Evolutionary conservation across 2,113 vertebrate genomes (phyloP), one percentile per base, ranked within the genome.

Genomic region (Hipposideros armiger): DNA sequence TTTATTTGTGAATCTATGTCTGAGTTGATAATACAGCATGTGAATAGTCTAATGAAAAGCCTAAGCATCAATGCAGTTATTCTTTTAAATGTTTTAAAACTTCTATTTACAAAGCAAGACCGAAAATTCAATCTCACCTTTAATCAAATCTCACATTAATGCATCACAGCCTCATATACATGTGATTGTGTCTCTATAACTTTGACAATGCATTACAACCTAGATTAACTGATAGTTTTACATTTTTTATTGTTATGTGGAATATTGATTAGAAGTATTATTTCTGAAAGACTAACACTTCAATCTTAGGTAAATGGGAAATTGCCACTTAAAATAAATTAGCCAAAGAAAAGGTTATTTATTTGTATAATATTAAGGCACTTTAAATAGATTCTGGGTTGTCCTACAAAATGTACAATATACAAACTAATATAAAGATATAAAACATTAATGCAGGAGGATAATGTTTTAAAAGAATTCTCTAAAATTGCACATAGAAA

Each of bases 321-420:
- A 81, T 84, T 26, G 28, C 28, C 66, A 84, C n/a, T 77, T 90
- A 40, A 74, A 87, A 81, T 62, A 83, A 80, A 89, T 60, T 86
- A 85, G 28, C 67, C 36, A 92, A 87, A 84, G 13, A 40, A 83
- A 90, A 87, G 66, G 15, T 87, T 52, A 88, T 45, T 62, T 91
- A 50, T 74, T 83, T 60, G 19, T 87, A 36, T 36, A 36, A 36
- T 36, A 40, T 54, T 94, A 78, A 80, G n/a, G 30, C 14, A 88
- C 11, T 45, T 45, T 93, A 80, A 4, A 84, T 11, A 83, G 30
- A 93, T 2, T 91, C 17, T 80, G 32, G 7, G 72, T 54, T 94
- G 36, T 13, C 26, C 36, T 85, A 93, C 42, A 89, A 88, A 93
- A 88, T 36, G 5, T 60, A 36, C 58, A 78, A 62, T 17, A 72